phyloP scores from a whole-genome alignment of 2,888 invertebrate species.

The Leptopilina myrica region DNA sequence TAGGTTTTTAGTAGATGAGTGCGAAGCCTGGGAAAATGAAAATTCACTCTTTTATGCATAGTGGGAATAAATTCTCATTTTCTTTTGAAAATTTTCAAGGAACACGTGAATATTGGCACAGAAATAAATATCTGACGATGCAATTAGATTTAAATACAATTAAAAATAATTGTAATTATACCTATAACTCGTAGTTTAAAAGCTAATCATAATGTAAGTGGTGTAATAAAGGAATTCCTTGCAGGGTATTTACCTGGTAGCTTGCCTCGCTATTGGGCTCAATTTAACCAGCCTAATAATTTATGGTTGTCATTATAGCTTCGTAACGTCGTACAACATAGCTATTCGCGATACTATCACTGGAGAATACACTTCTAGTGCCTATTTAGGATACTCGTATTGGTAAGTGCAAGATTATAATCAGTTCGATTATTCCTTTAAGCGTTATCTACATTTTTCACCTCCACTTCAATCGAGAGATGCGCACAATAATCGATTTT shows the following conservation, averaged over 20 bases:
- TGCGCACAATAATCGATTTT: not conserved
- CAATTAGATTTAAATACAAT: conserved; percentile 15
- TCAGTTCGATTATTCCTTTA: conserved; percentile 28
- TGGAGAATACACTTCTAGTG: conserved; percentile 54
- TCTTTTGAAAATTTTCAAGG: not conserved
- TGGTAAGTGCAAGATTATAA: conserved; percentile 51
- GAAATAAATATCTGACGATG: not conserved
- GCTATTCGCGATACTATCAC: conserved; percentile 60
- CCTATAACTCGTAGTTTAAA: conserved; percentile 1
- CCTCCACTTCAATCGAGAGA: not conserved
- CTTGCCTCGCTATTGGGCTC: conserved; percentile 50
- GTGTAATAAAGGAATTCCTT: conserved; percentile 43
- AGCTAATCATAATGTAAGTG: conserved; percentile 25
- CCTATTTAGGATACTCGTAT: conserved; percentile 57
- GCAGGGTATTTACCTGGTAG: conserved; percentile 56
- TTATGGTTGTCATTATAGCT: conserved; percentile 54
- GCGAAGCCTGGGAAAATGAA: not conserved
- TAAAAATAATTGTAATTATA: conserved; percentile 11
- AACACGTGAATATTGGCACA: not conserved
- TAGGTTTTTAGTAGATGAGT: too few relatives aligned
- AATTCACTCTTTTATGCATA: not conserved
- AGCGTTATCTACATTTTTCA: conserved; percentile 20
- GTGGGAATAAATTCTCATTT: conserved; percentile 3
- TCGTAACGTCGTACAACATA: conserved; percentile 54
- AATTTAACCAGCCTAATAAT: conserved; percentile 55